Evolutionary conservation across 2,113 vertebrate genomes (phyloP).

Genomic region (western clawed frog (Xenopus tropicalis)): DNA sequence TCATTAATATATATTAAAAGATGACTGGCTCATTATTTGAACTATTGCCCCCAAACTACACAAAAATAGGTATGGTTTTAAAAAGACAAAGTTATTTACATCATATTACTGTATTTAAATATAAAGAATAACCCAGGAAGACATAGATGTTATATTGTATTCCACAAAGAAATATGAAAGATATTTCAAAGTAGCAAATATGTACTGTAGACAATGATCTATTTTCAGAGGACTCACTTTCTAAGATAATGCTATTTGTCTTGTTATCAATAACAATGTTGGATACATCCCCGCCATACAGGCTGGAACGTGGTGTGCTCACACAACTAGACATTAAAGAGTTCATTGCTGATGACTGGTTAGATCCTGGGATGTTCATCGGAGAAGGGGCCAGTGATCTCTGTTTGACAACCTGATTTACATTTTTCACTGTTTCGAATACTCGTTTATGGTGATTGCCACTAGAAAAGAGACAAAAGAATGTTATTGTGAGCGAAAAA

Average conservation of each 20-base stretch:
- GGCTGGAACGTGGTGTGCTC: slow-evolving; percentile 86
- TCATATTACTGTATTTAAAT: too few species aligned
- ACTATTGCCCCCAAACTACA: too few species aligned
- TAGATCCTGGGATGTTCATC: slow-evolving; percentile 97
- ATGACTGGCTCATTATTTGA: too few species aligned
- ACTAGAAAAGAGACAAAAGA: slow-evolving; percentile 33
- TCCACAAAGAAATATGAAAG: too few species aligned
- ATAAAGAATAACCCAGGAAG: too few species aligned
- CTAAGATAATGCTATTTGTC: slow-evolving; percentile 82
- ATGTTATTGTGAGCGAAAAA: too few species aligned
- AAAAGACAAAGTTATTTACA: too few species aligned
- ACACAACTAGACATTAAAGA: slow-evolving; percentile 87
- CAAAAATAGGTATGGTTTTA: too few species aligned
- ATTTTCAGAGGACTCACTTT: slow-evolving; percentile 67
- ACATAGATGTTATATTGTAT: too few species aligned
- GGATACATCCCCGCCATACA: slow-evolving; percentile 81
- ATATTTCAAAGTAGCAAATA: too few species aligned
- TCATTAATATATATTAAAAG: too few species aligned
- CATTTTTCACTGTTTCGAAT: slow-evolving; percentile 89
- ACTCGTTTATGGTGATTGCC: slow-evolving; percentile 90
- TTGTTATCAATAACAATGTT: slow-evolving; percentile 84
- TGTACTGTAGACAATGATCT: slow-evolving; percentile 65
- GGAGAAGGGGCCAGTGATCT: slow-evolving; percentile 83
- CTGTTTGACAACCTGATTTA: slow-evolving; percentile 91
- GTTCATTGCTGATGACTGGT: slow-evolving; percentile 89